A percentile compares a stretch with the other conserved stretches of the same genome.
phyloP scores from a whole-genome alignment of 2,113 vertebrate species.

The Myiozetetes cayanensis region DNA sequence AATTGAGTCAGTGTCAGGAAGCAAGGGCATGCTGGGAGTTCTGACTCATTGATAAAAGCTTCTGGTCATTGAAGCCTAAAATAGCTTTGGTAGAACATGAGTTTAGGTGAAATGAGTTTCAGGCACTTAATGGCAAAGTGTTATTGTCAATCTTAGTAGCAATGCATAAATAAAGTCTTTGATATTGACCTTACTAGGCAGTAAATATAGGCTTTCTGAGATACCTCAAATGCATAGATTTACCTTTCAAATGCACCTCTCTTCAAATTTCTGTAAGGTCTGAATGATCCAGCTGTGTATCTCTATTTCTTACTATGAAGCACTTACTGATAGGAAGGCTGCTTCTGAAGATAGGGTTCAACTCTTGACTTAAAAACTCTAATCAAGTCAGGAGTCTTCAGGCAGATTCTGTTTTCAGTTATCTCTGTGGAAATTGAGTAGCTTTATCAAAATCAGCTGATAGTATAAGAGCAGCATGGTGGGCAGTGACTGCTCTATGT shows the following conservation, averaged over 20 bases:
- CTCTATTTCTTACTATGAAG: background rate
- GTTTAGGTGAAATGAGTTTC: background rate
- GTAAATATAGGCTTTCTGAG: background rate
- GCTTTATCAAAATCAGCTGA: constrained; percentile 29
- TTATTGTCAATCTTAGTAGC: background rate
- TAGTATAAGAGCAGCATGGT: background rate
- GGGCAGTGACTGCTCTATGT: background rate
- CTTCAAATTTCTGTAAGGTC: background rate
- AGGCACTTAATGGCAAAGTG: background rate
- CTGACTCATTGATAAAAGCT: background rate
- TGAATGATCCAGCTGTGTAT: background rate
- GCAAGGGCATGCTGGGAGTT: background rate
- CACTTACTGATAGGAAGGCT: background rate
- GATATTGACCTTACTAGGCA: background rate
- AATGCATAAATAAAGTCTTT: background rate
- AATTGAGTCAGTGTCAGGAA: background rate
- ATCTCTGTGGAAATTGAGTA: constrained; percentile 27
- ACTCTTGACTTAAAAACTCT: background rate
- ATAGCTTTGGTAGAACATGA: background rate
- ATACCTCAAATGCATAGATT: background rate
- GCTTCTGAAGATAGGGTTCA: constrained; percentile 10
- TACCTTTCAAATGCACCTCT: background rate
- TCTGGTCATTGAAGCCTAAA: background rate
- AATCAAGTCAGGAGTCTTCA: constrained; percentile 3
- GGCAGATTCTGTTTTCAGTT: background rate